Percentiles rank a stretch among this genome's conserved stretches.
These are phyloP conservation scores for Hipparchia semele DNA, from an alignment of 2,888 invertebrate genomes.

Conservation along the genomic window DNA sequence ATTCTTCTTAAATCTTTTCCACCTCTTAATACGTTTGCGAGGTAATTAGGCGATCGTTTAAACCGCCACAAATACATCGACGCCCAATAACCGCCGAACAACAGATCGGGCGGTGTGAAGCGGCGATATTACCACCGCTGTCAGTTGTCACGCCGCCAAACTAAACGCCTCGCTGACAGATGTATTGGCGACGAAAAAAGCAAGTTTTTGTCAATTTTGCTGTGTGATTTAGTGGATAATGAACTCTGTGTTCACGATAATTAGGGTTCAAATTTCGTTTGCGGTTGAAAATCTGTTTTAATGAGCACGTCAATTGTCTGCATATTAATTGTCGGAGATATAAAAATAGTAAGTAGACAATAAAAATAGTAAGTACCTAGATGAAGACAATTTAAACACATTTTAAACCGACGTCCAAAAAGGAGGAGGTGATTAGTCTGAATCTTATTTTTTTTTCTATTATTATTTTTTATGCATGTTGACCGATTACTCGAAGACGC, in stretches of 20 bases:
- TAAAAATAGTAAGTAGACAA: no score
- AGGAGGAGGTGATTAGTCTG: no score
- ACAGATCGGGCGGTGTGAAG: conserved; percentile 64
- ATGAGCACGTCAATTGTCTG: conserved; percentile 15
- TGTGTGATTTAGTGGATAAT: conserved; percentile 7
- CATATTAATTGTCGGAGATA: conserved; percentile 16
- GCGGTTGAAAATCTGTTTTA: not conserved
- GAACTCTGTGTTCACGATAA: not conserved
- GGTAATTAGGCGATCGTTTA: conserved; percentile 60
- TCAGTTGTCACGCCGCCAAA: conserved; percentile 62
- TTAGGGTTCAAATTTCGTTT: conserved; percentile 10
- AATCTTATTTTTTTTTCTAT: no score
- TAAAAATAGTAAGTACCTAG: no score
- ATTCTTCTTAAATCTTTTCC: not conserved
- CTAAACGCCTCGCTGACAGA: conserved; percentile 78
- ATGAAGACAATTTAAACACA: no score
- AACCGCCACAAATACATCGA: conserved; percentile 69
- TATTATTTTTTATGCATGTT: no score
- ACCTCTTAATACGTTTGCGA: conserved; percentile 68
- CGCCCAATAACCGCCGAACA: conserved; percentile 60
- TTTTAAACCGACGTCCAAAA: no score
- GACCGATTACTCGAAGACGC: no score
- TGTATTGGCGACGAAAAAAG: conserved; percentile 69
- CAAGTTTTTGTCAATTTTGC: conserved; percentile 29
- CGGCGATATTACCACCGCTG: conserved; percentile 73